These are phyloP conservation scores for Podarcis cretensis DNA, from an alignment of 2,113 vertebrate genomes.

Conservation along the genomic window DNA sequence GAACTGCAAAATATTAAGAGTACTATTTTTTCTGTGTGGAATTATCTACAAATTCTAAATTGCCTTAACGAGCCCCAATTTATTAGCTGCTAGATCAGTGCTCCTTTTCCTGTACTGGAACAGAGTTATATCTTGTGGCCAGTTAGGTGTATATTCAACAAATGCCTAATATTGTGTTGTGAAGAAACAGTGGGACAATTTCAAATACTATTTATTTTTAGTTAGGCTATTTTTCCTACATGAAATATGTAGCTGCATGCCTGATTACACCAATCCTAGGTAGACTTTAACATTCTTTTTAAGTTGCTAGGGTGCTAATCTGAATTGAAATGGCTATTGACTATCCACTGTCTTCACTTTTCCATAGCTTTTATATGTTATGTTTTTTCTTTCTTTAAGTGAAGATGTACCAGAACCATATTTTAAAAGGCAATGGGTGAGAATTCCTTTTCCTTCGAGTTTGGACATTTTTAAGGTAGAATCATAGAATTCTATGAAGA, in stretches of 20 bases:
- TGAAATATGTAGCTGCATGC: conserved; percentile 42
- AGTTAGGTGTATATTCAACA: conserved; percentile 55
- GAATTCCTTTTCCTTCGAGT: conserved; percentile 55
- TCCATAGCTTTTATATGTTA: conserved; percentile 8
- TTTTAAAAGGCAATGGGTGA: conserved; percentile 27
- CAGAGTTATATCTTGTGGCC: conserved; percentile 66
- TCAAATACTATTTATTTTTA: conserved; percentile 17
- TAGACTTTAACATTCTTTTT: conserved; percentile 49
- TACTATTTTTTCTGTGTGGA: conserved; percentile 65
- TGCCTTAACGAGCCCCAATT: conserved; percentile 82
- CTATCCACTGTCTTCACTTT: conserved; percentile 58
- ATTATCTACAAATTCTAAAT: conserved; percentile 78
- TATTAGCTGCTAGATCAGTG: conserved; percentile 73
- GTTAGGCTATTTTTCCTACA: conserved; percentile 34
- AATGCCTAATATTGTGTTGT: conserved; percentile 13
- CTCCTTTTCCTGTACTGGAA: conserved; percentile 61
- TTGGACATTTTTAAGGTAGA: conserved; percentile 27
- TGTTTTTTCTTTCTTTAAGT: conserved; percentile 50
- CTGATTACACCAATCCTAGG: conserved; percentile 35
- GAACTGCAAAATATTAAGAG: conserved; percentile 63
- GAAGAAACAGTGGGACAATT: conserved; percentile 2
- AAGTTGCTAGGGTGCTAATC: conserved; percentile 62
- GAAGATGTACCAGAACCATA: conserved; percentile 62
- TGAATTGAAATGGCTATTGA: conserved; percentile 57
- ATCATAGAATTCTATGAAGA: background rate